A percentile compares a stretch with the other conserved stretches of the same genome.
These are phyloP conservation scores for Danio kyathit DNA, from an alignment of 2,797 vertebrate genomes.

Conservation along the genomic window DNA sequence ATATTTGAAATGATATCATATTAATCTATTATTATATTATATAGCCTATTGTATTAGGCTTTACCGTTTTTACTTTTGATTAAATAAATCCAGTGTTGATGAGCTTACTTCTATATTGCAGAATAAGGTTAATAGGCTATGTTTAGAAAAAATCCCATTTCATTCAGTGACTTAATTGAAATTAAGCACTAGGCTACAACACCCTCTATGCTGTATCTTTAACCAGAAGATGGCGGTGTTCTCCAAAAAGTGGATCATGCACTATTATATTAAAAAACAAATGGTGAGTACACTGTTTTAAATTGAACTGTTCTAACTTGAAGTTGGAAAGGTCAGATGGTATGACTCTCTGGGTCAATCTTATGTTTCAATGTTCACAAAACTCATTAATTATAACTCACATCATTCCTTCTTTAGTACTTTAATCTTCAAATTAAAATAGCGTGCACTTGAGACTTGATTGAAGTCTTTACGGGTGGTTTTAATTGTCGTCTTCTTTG, in stretches of 20 bases:
- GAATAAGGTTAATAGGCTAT: too few relatives aligned
- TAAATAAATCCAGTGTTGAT: background rate
- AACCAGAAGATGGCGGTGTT: constrained; percentile 55
- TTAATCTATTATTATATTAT: too few relatives aligned
- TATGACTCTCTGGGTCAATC: background rate
- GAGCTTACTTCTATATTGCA: too few relatives aligned
- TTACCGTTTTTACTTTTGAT: background rate
- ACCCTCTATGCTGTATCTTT: background rate
- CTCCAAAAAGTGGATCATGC: background rate
- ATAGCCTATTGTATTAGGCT: too few relatives aligned
- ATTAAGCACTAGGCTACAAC: background rate
- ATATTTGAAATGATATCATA: too few relatives aligned
- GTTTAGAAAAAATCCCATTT: background rate
- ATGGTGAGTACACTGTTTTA: too few relatives aligned
- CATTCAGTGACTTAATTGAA: background rate
- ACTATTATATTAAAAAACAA: too few relatives aligned
- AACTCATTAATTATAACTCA: background rate
- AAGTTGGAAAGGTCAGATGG: background rate
- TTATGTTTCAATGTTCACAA: background rate
- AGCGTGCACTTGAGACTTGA: background rate
- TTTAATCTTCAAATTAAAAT: background rate
- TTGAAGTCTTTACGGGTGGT: background rate
- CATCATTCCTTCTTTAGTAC: background rate
- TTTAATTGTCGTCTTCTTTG: background rate
- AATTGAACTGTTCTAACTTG: background rate